Base-by-base conservation (phyloP, 2,797 vertebrate genomes). In the Atherinosoma microstoma region DNA sequence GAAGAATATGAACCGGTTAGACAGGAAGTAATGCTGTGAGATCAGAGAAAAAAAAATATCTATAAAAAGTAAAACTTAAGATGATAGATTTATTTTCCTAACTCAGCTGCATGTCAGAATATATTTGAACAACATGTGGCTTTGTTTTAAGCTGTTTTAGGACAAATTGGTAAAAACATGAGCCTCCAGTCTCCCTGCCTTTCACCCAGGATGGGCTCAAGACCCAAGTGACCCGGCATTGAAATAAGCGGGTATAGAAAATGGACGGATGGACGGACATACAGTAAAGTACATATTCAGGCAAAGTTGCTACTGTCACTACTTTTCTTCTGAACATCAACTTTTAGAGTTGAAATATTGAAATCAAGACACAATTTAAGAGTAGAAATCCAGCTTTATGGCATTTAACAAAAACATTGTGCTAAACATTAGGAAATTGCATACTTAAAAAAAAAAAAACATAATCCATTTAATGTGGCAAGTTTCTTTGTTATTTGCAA, bases 1-100 rank as follows among this genome's bases (percentile, higher is more conserved):
- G 89, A 74, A 30, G 35, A 54, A 24, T 11, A 36, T 49, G 67
- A 68, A 76, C 67, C 75, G 61, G 60, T 58, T 36, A 68, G n/a
- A 58, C 4, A 59, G 22, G 42, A 59, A 49, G 11, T 30, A 22
- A 77, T 15, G n/a, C 6, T 38, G n/a, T 38, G 10, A 30, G 12
- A 38, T 32, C 22, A 90, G 83, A 24, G 47, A 10, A 24, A 51
- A 51, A 51, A 20, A 9, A 10, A 12, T 38, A 0, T 38, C 2
- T 38, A 11, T 38, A 38, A 36, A 36, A 36, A 12, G 36, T 38
- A 2, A 20, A 42, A 42, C 16, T 42, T 42, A 18, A 42, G 40
- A 45, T 20, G 18, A 20, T 7, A 45, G 42, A 45, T 20, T 45
- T 7, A 20, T 45, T 45, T 45, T 45, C 18, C 3, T 4, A 42